phyloP scores from a whole-genome alignment of 2,113 vertebrate species.

The Prolemur simus region DNA sequence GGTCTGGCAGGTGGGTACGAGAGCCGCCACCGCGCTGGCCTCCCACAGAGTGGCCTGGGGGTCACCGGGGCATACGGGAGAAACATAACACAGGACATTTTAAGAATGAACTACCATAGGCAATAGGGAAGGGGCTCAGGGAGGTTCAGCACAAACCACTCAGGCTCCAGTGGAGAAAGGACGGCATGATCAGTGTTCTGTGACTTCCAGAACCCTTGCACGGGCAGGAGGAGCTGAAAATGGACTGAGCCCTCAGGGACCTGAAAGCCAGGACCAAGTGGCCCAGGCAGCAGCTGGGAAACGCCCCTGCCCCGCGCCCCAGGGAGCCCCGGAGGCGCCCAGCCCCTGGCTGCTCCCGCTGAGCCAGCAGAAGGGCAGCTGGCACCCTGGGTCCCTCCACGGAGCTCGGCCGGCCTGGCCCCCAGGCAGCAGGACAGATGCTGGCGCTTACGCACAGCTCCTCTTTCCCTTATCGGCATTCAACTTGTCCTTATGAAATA shows the following conservation, averaged over 20 bases:
- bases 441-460: neutral
- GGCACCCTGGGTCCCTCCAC: accelerated
- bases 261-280: neutral
- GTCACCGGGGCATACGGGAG: neutral
- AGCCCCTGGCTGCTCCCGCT: neutral
- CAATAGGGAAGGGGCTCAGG: neutral
- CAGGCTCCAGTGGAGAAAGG: neutral
- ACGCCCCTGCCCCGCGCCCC: accelerated
- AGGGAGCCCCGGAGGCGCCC: neutral
- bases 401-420: neutral
- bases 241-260: neutral
- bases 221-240: neutral
- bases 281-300: neutral
- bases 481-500: neutral
- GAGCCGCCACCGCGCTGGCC: neutral
- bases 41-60: neutral
- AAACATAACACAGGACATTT: neutral
- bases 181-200: neutral
- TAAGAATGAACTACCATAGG: neutral
- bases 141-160: neutral
- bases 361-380: neutral
- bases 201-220: neutral
- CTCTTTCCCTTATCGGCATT: neutral
- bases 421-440: neutral
- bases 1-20: too few species aligned